Percentiles rank a stretch among this genome's conserved stretches.
Conservation (phyloP, 1,140 invertebrate species). For the Lasioglossum albipes region DNA sequence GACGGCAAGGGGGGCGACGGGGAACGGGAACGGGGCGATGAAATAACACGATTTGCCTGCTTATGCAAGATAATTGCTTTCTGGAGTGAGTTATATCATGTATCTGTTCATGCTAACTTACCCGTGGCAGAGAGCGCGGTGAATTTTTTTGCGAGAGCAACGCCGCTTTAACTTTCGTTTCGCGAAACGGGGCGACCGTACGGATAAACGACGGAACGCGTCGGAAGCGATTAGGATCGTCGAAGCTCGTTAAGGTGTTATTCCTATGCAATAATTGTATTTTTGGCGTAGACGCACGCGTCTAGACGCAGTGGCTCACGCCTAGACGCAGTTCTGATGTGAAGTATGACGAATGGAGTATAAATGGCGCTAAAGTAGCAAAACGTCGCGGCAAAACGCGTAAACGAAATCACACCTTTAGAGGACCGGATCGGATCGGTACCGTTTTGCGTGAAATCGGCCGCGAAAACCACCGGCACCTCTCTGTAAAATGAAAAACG, state of each 20-base stretch:
- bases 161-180: conserved; percentile 20
- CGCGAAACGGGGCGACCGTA: neutral
- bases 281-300: too few species aligned
- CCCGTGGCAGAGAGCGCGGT: conserved; percentile 10
- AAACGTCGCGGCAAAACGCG: too few species aligned
- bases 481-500: too few species aligned
- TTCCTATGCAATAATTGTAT: too few species aligned
- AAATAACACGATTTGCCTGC: conserved; percentile 47
- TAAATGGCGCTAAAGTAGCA: too few species aligned
- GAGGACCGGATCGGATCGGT: too few species aligned
- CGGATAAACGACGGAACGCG: conserved; percentile 1
- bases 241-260: neutral
- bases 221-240: neutral
- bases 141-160: conserved; percentile 20
- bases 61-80: conserved; percentile 51
- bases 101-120: conserved; percentile 42
- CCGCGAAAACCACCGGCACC: too few species aligned
- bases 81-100: conserved; percentile 38
- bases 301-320: too few species aligned
- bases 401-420: too few species aligned
- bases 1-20: neutral
- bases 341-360: too few species aligned
- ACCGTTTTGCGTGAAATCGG: too few species aligned
- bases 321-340: too few species aligned
- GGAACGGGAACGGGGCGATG: conserved; percentile 6